Base-by-base conservation (phyloP, 2,797 vertebrate genomes). In the Smutsia temminckii region DNA sequence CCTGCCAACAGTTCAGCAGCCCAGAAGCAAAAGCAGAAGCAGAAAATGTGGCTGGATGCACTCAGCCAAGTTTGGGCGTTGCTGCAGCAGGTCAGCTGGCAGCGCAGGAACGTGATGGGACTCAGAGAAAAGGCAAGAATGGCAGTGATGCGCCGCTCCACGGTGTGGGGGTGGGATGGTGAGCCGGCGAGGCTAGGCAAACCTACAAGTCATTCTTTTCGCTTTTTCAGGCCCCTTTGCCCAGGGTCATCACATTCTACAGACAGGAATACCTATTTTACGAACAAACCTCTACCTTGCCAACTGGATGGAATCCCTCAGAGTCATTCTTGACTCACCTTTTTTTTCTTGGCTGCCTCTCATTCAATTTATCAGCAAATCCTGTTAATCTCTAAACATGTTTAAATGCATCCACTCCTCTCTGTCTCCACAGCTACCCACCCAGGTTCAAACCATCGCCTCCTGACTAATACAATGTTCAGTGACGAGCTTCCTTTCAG, bases 291-390 rank as follows among this genome's bases (percentile, higher is more conserved):
- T 80, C 68, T 78, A 23, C 64, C 42, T 21, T 80, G 69, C 55
- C 64, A 37, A 20, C 25, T 25, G 66, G 68, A 61, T 3, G 4
- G 61, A 42, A 55, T 42, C 79, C 72, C 53, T 71, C 23, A 2
- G 66, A 87, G 59, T 95, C 71, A 84, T 27, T 81, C 55, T 78
- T 90, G 94, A 96, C 74, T 93, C 95, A 69, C 88, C 63, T 95
- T 79, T 94, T 46, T 95, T 89, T 79, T 63, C 87, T 91, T 92
- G 66, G 80, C 88, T 78, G 55, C 57, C 29, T 80, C 55, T 96
- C 66, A 61, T 42, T 40, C 79, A 42, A 29, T 20, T 94, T 57
- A 74, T 91, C 53, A 85, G 85, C 27, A 89, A 95, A 75, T 80
- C 83, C 78, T 83, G 32, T 49, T 83, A 83, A 83, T 78, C 83